These are phyloP conservation scores for Choristoneura fumiferana DNA, from an alignment of 1,140 invertebrate species.

Conservation along the genomic window DNA sequence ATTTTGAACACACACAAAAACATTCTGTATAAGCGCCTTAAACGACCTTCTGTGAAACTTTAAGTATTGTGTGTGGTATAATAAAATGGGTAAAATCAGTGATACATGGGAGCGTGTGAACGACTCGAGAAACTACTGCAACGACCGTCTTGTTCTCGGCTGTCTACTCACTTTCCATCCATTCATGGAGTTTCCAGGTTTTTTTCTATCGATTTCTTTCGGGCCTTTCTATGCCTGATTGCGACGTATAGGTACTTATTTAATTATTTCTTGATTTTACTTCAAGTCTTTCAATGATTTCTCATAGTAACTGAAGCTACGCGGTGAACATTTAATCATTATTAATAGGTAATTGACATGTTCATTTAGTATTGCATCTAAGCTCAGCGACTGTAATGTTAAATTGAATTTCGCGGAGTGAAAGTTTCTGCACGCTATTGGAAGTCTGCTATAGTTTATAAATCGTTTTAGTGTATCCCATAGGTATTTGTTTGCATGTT, in stretches of 20 bases:
- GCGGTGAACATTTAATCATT: neutral
- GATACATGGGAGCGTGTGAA: conserved; percentile 64
- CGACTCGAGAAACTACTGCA: conserved; percentile 47
- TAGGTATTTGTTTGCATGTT: too few species aligned
- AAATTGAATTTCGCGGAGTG: too few species aligned
- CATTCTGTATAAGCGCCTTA: too few species aligned
- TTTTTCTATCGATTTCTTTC: conserved; percentile 73
- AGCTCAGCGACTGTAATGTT: too few species aligned
- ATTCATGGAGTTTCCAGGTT: conserved; percentile 71
- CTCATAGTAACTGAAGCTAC: too few species aligned
- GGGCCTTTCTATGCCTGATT: conserved; percentile 39
- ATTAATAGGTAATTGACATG: conserved; percentile 3
- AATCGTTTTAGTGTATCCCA: too few species aligned
- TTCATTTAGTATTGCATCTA: neutral
- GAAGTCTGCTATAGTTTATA: too few species aligned
- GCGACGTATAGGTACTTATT: conserved; percentile 20
- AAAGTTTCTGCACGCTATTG: too few species aligned
- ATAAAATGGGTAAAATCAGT: conserved; percentile 1
- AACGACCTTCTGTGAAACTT: too few species aligned
- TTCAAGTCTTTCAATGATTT: conserved; percentile 27
- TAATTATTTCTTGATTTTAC: conserved; percentile 45
- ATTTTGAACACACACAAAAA: too few species aligned
- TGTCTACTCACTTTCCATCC: conserved; percentile 71
- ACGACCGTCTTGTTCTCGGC: conserved; percentile 40
- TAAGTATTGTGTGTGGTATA: too few species aligned